Conservation (phyloP, 2,888 invertebrate species). For the Drosophila mimetica region DNA sequence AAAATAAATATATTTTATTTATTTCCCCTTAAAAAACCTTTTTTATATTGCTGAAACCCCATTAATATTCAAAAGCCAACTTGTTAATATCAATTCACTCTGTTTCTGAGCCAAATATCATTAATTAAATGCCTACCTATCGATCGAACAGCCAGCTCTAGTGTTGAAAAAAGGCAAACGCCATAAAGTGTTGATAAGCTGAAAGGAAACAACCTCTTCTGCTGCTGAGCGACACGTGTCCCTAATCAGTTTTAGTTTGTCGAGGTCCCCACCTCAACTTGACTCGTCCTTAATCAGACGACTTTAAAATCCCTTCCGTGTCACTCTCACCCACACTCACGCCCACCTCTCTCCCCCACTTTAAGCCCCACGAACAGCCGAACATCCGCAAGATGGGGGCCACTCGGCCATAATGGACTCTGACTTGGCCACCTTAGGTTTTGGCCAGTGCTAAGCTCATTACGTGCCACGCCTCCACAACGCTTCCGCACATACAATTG, state of each 20-base stretch:
- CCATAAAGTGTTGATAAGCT: not conserved
- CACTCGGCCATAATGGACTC: conserved; percentile 48
- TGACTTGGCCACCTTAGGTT: conserved; percentile 40
- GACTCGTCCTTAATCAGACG: conserved; percentile 29
- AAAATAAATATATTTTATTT: too few relatives aligned
- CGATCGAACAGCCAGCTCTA: not conserved
- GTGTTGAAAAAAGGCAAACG: not conserved
- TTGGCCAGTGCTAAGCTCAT: conserved; percentile 49
- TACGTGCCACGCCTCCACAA: conserved; percentile 40
- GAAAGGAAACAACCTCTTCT: not conserved
- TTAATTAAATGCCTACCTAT: not conserved
- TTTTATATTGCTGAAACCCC: too few relatives aligned
- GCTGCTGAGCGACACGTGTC: conserved; percentile 15
- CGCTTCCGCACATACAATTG: conserved; percentile 54
- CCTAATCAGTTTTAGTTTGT: conserved; percentile 35
- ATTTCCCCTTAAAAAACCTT: too few relatives aligned
- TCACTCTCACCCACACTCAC: not conserved
- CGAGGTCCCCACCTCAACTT: conserved; percentile 13
- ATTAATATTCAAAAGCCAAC: too few relatives aligned
- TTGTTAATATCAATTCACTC: too few relatives aligned
- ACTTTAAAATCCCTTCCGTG: conserved; percentile 40
- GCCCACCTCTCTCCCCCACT: not conserved
- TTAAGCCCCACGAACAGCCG: conserved; percentile 24
- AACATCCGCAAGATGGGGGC: conserved; percentile 42
- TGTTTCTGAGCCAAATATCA: not conserved